Evolutionary conservation across 2,797 vertebrate genomes (phyloP).

Genomic region (Enteromius radiatus): DNA sequence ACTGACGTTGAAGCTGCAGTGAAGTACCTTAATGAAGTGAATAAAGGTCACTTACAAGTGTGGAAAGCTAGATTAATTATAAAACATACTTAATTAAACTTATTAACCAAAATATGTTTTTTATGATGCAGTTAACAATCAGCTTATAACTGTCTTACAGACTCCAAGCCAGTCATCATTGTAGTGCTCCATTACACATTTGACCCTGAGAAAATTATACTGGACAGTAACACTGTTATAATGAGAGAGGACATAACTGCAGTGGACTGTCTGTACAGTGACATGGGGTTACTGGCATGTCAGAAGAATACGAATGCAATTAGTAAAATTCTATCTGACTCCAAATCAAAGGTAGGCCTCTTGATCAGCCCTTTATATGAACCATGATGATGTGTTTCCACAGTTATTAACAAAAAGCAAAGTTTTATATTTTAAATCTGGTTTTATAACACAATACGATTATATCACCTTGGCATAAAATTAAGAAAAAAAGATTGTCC

Average conservation of each 20-base stretch:
- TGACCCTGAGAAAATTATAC: not conserved
- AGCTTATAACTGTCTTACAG: slow-evolving; percentile 18
- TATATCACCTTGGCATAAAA: not conserved
- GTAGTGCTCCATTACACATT: slow-evolving; percentile 41
- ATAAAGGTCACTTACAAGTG: not conserved
- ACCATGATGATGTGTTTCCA: not conserved
- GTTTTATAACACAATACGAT: not conserved
- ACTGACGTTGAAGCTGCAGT: slow-evolving; percentile 26
- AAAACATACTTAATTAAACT: not conserved
- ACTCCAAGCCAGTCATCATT: not conserved
- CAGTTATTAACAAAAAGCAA: not conserved
- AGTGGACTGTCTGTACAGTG: slow-evolving; percentile 39
- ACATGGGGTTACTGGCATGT: not conserved
- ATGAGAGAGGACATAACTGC: not conserved
- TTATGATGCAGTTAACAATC: not conserved
- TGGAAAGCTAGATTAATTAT: too few species aligned
- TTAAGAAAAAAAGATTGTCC: not conserved
- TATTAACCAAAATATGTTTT: not conserved
- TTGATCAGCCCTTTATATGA: not conserved
- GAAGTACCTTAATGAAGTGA: not conserved
- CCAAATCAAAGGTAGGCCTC: not conserved
- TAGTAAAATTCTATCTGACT: not conserved
- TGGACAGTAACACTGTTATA: slow-evolving; percentile 22
- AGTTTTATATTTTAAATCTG: not conserved
- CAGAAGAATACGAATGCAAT: not conserved